A percentile compares a stretch with the other conserved stretches of the same genome.
Evolutionary conservation across 2,888 invertebrate genomes (phyloP).

Genomic region (Drosophila atroscutellata): DNA sequence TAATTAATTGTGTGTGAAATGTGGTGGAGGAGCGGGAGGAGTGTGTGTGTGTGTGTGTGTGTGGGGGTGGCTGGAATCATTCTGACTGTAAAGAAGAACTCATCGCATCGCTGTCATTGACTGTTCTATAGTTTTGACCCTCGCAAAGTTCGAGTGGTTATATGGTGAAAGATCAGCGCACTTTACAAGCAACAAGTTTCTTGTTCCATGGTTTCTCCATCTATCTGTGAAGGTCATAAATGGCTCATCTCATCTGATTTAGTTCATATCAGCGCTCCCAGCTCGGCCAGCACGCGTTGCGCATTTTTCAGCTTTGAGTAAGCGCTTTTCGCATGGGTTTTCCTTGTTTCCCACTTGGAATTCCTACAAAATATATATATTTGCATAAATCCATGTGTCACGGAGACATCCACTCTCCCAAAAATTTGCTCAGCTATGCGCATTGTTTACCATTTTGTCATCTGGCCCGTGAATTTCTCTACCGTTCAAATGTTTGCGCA

Average conservation of each 20-base stretch:
- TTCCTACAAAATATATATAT: slow-evolving; percentile 33
- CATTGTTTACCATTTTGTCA: slow-evolving; percentile 47
- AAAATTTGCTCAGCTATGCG: slow-evolving; percentile 1
- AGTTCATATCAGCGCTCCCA: neutral
- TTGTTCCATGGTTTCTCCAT: slow-evolving; percentile 23
- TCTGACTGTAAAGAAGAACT: slow-evolving; percentile 4
- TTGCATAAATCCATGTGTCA: slow-evolving; percentile 55
- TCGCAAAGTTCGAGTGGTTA: slow-evolving; percentile 75
- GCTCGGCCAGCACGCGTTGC: slow-evolving; percentile 48
- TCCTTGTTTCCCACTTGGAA: slow-evolving; percentile 50
- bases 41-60: too few species aligned
- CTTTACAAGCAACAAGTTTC: slow-evolving; percentile 59
- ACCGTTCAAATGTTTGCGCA: slow-evolving; percentile 33
- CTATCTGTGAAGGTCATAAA: slow-evolving; percentile 34
- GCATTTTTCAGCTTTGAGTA: slow-evolving; percentile 70
- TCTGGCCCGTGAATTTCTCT: slow-evolving; percentile 26
- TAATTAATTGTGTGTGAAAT: slow-evolving; percentile 56
- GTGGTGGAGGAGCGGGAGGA: neutral
- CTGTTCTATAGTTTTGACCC: slow-evolving; percentile 77
- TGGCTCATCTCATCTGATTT: slow-evolving; percentile 12
- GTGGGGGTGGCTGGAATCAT: neutral
- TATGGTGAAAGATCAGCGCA: slow-evolving; percentile 69
- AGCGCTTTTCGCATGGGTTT: slow-evolving; percentile 57
- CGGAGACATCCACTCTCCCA: neutral
- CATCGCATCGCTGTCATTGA: slow-evolving; percentile 65